A percentile compares a stretch with the other conserved stretches of the same genome.
Evolutionary conservation across 2,113 vertebrate species (phyloP).

Genomic region (Gavia stellata): DNA sequence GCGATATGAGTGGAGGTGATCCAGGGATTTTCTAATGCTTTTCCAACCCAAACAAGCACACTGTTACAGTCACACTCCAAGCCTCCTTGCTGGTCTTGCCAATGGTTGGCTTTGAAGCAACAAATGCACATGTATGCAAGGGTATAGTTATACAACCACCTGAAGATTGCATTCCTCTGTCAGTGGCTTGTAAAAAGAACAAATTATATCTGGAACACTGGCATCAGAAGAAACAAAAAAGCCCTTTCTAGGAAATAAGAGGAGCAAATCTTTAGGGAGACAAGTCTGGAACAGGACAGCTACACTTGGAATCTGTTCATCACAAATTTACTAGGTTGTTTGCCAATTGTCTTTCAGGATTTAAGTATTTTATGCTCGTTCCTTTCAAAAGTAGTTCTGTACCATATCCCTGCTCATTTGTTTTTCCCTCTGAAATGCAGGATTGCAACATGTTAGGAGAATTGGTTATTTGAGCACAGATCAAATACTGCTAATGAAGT

Average conservation of each 20-base stretch:
- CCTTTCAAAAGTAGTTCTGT: neutral
- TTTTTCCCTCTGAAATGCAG: neutral
- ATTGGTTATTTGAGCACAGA: neutral
- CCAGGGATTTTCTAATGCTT: neutral
- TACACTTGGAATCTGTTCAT: rapidly evolving
- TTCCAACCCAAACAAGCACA: neutral
- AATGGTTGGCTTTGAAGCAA: neutral
- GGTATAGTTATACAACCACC: neutral
- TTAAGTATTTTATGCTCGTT: neutral
- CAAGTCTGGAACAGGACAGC: neutral
- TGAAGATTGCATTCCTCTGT: neutral
- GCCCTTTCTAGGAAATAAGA: neutral
- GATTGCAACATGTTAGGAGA: neutral
- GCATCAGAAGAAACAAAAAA: neutral
- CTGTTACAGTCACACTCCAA: neutral
- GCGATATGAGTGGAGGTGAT: neutral
- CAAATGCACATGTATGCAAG: neutral
- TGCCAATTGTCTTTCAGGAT: neutral
- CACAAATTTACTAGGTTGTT: neutral
- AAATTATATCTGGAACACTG: neutral
- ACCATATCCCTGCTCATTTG: neutral
- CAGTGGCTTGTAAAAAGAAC: neutral
- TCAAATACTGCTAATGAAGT: neutral
- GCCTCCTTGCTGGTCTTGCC: neutral
- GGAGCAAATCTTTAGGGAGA: neutral